phyloP scores from a whole-genome alignment of 2,888 invertebrate genomes.

The Cephus pulcher region DNA sequence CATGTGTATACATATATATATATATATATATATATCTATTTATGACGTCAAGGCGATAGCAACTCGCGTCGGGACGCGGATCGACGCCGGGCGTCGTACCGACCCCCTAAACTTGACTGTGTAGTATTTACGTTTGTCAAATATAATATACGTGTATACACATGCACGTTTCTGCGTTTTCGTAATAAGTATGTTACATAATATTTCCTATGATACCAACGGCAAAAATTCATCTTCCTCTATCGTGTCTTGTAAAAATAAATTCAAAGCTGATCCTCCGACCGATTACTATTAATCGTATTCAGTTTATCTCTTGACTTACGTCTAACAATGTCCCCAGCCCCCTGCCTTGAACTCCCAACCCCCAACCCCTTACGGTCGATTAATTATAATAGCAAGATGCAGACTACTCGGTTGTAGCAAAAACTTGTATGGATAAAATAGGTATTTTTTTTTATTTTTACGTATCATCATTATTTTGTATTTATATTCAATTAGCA shows the following conservation, averaged over 20 bases:
- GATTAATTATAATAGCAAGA: constrained; percentile 54
- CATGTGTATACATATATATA: background rate
- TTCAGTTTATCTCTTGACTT: constrained; percentile 43
- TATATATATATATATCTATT: background rate
- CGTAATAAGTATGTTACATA: too few relatives aligned
- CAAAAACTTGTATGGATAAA: constrained; percentile 65
- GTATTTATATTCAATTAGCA: constrained; percentile 31
- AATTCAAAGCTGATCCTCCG: constrained; percentile 62
- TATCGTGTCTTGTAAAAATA: constrained; percentile 63
- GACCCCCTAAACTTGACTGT: background rate
- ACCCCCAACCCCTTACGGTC: constrained; percentile 23
- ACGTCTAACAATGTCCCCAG: constrained; percentile 50
- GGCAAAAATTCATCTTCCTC: constrained; percentile 19
- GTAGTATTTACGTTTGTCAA: too few relatives aligned
- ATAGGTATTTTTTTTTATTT: constrained; percentile 55
- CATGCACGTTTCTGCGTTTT: too few relatives aligned
- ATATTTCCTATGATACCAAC: background rate
- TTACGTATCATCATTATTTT: constrained; percentile 31
- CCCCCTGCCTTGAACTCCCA: constrained; percentile 12
- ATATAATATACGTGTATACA: too few relatives aligned
- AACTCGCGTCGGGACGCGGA: background rate
- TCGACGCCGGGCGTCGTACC: background rate
- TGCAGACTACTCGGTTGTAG: constrained; percentile 62
- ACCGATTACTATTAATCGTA: constrained; percentile 45
- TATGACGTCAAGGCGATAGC: background rate